Evolutionary conservation across 1,140 invertebrate species (phyloP), one percentile per base, ranked within the genome.

Genomic region (Caenorhabditis tropicalis): DNA sequence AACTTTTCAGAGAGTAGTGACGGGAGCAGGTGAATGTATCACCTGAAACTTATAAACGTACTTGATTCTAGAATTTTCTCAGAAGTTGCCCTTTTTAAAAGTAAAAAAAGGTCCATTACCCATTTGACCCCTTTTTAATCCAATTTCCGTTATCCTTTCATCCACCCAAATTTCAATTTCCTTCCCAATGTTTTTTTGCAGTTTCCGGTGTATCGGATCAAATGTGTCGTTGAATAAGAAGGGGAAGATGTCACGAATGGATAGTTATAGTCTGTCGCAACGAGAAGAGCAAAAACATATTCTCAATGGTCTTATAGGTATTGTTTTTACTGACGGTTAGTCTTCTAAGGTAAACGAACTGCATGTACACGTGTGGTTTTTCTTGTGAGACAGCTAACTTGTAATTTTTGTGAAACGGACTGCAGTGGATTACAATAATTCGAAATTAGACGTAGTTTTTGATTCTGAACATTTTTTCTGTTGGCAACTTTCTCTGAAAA

Each of bases 281-380:
- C 56, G 82, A 5, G 82, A 82, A 27, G 82, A 82, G 29, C 82
- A 82, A 21, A 82, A 82, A 39, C 58, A 58, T 3, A 60, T 82
- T 46, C 36, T 82, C 43, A 82, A 82, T 29, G 82, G 56, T 31
- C 82, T 82, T 49, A 70, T 82, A 82, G 82, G 82, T 82, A 74
- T 46, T 82, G 43, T 70, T 43, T 82, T 82, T 60, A 21, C 49
- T 21, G 46, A 81, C 46, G 46, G 79, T 49, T 56, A 56, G 79
- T 81, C 79, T 51, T n/a, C 9, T 31, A 19, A 0, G 2, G 15
- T 6, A 74, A n/a, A 39, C 31, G 65, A 21, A 31, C 31, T 31
- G 24, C 51, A n/a, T 39, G 46, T 36, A 31, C 10, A 49, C 29
- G 19, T 81, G 79, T 79, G 24, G 24, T 9, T 39, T 79, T n/a